Base-by-base conservation (phyloP, 2,797 vertebrate species). In the Tolypeutes matacus region DNA sequence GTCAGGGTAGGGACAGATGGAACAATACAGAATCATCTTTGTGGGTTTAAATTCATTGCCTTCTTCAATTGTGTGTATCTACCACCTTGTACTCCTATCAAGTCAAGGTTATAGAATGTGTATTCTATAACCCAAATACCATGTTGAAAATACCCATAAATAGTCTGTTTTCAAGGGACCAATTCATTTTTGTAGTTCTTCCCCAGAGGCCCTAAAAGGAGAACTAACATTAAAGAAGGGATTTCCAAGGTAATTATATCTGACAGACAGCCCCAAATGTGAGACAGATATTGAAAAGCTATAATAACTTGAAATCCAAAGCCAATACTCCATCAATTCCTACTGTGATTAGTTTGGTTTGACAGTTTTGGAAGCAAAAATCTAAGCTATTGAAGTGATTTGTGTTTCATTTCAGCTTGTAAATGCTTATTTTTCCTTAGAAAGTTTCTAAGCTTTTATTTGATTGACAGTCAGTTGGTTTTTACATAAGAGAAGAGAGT, bases 181-280 rank as follows among this genome's bases (percentile, higher is more conserved):
- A 92, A 91, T 95, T 95, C 77, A 93, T 89, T 97, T 94, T 95
- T 96, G 95, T 87, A 84, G 86, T 7, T 95, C 31, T 81, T 95
- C 89, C 46, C 36, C 36, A 49, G 64, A 93, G 81, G 91, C 83
- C 51, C 18, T 81, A 82, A 87, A 53, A 27, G 77, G 82, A 76
- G 49, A 91, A 85, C 87, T 86, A 86, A 80, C 72, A 70, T 34
- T 62, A 56, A 92, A 95, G 83, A 75, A 62, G 31, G 56, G 64
- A 77, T 95, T 97, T 96, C 76, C 86, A 96, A 94, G 84, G 91
- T 95, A 93, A 95, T 97, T 91, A 70, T 96, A 65, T 91, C 86
- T 96, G 94, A 97, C 65, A 94, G 93, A 94, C 65, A 96, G 70
- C 80, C 95, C 95, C 96, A 95, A 94, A 92, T 91, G 75, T 95